Conservation (phyloP, 2,888 invertebrate genomes). For the Epistrophe grossulariae region DNA sequence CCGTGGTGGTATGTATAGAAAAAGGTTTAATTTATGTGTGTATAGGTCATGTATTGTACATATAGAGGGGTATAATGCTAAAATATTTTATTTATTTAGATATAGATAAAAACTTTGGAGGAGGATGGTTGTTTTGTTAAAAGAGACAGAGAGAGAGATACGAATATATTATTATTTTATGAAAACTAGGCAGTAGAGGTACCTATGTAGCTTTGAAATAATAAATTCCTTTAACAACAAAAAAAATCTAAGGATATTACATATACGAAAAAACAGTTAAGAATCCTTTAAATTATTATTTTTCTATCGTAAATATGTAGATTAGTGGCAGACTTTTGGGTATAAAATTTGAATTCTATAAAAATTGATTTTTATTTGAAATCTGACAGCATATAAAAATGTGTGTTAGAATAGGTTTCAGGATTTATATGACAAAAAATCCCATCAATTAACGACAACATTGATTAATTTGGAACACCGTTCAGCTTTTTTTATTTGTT, state of each 20-base stretch:
- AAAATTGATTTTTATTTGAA: too few species aligned
- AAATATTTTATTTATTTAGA: slow-evolving; percentile 26
- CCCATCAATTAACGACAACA: too few species aligned
- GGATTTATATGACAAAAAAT: too few species aligned
- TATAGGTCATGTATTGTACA: slow-evolving; percentile 3
- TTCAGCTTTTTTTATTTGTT: too few species aligned
- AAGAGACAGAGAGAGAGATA: too few species aligned
- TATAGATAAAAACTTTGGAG: neutral
- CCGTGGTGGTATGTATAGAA: neutral
- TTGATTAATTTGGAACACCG: too few species aligned
- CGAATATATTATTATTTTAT: neutral
- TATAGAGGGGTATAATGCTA: neutral
- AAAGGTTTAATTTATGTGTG: slow-evolving; percentile 41
- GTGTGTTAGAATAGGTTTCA: too few species aligned
- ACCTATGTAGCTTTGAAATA: neutral
- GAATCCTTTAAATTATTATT: neutral
- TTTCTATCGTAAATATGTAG: neutral
- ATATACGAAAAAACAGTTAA: neutral
- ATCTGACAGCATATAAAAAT: too few species aligned
- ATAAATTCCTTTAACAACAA: too few species aligned
- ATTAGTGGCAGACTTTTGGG: neutral
- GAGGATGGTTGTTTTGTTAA: too few species aligned
- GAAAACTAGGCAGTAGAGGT: neutral
- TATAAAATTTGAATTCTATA: too few species aligned
- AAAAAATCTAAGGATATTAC: neutral